phyloP scores from a whole-genome alignment of 2,888 invertebrate genomes.

The Notodonta ziczac region DNA sequence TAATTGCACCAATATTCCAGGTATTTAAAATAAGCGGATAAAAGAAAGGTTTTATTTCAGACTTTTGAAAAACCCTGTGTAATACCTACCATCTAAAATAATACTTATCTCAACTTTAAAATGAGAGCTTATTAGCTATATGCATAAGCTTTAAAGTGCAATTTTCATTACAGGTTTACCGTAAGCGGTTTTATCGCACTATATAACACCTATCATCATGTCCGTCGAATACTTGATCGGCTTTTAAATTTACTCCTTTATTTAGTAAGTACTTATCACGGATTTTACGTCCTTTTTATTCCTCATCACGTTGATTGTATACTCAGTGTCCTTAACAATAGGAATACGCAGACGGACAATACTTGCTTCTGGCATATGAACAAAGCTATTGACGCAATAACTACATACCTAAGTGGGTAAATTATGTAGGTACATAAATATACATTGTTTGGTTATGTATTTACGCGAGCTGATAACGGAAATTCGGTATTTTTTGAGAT shows the following conservation, averaged over 20 bases:
- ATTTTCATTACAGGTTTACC: not conserved
- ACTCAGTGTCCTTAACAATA: constrained; percentile 22
- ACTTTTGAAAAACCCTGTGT: no score
- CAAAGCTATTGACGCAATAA: constrained; percentile 43
- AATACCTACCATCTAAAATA: no score
- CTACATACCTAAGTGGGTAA: constrained; percentile 19
- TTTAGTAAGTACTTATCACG: constrained; percentile 9
- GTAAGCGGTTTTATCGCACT: not conserved
- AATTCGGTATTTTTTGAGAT: not conserved
- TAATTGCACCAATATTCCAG: no score
- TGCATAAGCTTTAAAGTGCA: no score
- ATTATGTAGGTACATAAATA: constrained; percentile 7
- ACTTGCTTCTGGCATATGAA: constrained; percentile 26
- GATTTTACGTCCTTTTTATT: constrained; percentile 8
- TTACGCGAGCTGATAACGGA: not conserved
- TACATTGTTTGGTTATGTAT: not conserved
- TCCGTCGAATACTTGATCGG: not conserved
- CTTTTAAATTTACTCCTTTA: constrained; percentile 1
- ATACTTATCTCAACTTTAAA: no score
- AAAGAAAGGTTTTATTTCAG: no score
- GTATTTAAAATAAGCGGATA: no score
- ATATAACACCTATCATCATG: no score
- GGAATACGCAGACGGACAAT: constrained; percentile 23
- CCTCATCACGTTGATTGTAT: constrained; percentile 13
- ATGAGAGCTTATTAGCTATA: no score